Conservation (phyloP, 2,888 invertebrate genomes). For the Keiferia lycopersicella region DNA sequence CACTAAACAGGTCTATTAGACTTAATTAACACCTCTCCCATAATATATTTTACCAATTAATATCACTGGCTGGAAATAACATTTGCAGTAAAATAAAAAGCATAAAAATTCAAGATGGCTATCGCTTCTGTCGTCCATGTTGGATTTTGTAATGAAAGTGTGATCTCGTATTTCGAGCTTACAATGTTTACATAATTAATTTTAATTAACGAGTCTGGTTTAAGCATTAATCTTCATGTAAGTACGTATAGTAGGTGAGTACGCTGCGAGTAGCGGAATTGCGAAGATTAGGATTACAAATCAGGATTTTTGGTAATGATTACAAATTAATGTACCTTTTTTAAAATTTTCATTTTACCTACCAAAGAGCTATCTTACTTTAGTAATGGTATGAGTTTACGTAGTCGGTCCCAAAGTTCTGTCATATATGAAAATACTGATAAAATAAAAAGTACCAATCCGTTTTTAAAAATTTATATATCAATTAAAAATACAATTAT, state of each 20-base stretch:
- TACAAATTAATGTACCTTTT: too few species aligned
- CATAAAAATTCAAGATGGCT: slow-evolving; percentile 20
- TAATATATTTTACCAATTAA: slow-evolving; percentile 59
- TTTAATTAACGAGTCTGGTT: slow-evolving; percentile 7
- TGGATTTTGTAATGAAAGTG: slow-evolving; percentile 29
- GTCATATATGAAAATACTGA: too few species aligned
- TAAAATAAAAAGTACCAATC: too few species aligned
- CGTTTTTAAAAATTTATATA: too few species aligned
- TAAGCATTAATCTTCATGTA: neutral
- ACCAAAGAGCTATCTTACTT: too few species aligned
- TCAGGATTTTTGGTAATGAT: too few species aligned
- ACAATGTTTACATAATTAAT: slow-evolving; percentile 6
- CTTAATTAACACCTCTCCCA: slow-evolving; percentile 66
- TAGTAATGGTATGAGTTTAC: too few species aligned
- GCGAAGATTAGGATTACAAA: too few species aligned
- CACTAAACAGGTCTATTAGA: slow-evolving; percentile 39
- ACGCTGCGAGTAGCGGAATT: neutral
- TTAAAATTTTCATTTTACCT: too few species aligned
- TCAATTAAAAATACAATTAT: too few species aligned
- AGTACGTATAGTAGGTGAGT: neutral
- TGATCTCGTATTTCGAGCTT: slow-evolving; percentile 20
- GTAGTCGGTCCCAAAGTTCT: too few species aligned
- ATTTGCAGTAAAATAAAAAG: slow-evolving; percentile 20
- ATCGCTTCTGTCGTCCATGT: slow-evolving; percentile 22
- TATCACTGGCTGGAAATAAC: slow-evolving; percentile 15